Evolutionary conservation across 2,888 invertebrate genomes (phyloP).

Genomic region (Dicycla oo): DNA sequence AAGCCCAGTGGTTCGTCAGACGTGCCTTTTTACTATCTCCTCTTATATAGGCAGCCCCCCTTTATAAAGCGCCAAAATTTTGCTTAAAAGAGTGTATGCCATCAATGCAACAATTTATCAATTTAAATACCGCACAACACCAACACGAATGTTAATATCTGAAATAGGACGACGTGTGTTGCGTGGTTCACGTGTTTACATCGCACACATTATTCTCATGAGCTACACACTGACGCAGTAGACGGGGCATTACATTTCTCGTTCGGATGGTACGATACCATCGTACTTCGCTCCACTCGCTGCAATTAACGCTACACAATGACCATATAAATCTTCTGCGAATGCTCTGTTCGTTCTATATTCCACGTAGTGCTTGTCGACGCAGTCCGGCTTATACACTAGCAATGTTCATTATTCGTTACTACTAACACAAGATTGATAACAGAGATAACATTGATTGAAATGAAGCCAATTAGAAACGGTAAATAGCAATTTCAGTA

Average conservation of each 20-base stretch:
- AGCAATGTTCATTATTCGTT: slow-evolving; percentile 65
- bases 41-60: slow-evolving; percentile 67
- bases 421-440: slow-evolving; percentile 26
- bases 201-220: slow-evolving; percentile 73
- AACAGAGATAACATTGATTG: slow-evolving; percentile 8
- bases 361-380: slow-evolving; percentile 72
- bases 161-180: slow-evolving; percentile 64
- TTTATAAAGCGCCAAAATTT: slow-evolving; percentile 72
- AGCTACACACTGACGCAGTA: slow-evolving; percentile 70
- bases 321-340: slow-evolving; percentile 88
- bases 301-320: slow-evolving; percentile 89
- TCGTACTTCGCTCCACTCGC: slow-evolving; percentile 86
- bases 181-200: slow-evolving; percentile 70
- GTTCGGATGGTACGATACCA: slow-evolving; percentile 84
- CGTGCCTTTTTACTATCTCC: slow-evolving; percentile 72
- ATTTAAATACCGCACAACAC: slow-evolving; percentile 66
- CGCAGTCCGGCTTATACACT: slow-evolving; percentile 66
- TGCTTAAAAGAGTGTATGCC: slow-evolving; percentile 61
- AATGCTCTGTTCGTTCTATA: slow-evolving; percentile 83
- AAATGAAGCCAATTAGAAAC: slow-evolving; percentile 76
- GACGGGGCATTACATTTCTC: slow-evolving; percentile 81
- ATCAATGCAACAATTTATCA: slow-evolving; percentile 70
- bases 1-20: slow-evolving; percentile 71
- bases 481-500: slow-evolving; percentile 73
- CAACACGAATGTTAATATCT: slow-evolving; percentile 69